A percentile compares a stretch with the other conserved stretches of the same genome.
These are phyloP conservation scores for Cepphus grylle DNA, from an alignment of 2,113 vertebrate species.

Conservation along the genomic window DNA sequence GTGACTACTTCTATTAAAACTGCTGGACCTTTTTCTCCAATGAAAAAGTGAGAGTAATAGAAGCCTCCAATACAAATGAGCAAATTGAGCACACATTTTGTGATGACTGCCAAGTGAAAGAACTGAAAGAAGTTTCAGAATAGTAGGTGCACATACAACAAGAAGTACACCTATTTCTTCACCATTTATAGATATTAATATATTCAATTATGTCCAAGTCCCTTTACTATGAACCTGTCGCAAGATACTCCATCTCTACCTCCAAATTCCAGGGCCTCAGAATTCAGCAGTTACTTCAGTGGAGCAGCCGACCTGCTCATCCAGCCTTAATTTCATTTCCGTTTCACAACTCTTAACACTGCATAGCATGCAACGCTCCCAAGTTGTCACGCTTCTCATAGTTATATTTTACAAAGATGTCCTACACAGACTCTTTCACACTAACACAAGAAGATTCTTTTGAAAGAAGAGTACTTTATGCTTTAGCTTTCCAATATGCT, in stretches of 20 bases:
- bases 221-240: background rate
- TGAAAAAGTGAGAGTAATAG: background rate
- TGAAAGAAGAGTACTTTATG: background rate
- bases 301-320: background rate
- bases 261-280: background rate
- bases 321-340: background rate
- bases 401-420: background rate
- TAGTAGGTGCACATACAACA: background rate
- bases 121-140: background rate
- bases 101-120: background rate
- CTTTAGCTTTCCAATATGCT: background rate
- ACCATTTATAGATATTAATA: background rate
- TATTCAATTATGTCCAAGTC: background rate
- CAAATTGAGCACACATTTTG: background rate
- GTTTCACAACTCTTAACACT: background rate
- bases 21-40: background rate
- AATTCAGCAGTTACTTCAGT: background rate
- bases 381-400: background rate
- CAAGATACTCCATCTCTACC: background rate
- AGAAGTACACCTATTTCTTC: background rate
- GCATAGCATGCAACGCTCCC: fast-evolving
- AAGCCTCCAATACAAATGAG: background rate
- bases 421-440: background rate
- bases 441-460: background rate
- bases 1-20: background rate